Conservation (phyloP, 2,113 vertebrate genomes). For the Nycticryphes semicollaris region DNA sequence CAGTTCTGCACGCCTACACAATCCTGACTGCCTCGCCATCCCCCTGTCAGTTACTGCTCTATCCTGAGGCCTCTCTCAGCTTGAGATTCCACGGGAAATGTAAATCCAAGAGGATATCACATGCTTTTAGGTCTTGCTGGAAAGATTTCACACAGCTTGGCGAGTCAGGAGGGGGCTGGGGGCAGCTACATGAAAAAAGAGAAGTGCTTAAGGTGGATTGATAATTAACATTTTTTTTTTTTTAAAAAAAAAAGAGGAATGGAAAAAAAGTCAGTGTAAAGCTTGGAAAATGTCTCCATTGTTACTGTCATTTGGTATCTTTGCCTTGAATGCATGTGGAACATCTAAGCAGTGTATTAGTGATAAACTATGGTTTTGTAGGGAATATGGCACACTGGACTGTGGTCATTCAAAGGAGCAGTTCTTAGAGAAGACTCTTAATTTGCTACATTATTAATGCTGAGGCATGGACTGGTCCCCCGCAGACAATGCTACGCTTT, state of each 20-base stretch:
- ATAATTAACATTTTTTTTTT: background rate
- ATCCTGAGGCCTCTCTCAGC: conserved; percentile 35
- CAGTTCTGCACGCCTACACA: background rate
- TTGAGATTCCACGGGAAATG: conserved; percentile 24
- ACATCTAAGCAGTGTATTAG: background rate
- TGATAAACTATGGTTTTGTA: background rate
- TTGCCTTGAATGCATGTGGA: background rate
- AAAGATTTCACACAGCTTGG: conserved; percentile 3
- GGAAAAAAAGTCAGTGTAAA: background rate
- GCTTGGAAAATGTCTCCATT: background rate
- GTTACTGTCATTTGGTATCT: background rate
- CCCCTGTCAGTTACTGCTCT: background rate
- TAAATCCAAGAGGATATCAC: conserved; percentile 2
- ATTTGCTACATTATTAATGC: background rate
- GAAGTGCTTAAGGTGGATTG: background rate
- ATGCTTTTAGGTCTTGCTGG: background rate
- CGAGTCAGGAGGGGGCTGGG: fast-evolving
- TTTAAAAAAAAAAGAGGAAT: background rate
- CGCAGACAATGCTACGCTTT: background rate
- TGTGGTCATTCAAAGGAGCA: background rate
- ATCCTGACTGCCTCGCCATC: background rate
- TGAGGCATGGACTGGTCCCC: background rate
- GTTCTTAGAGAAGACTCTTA: background rate
- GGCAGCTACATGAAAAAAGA: background rate
- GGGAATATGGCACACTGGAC: background rate